A percentile compares a stretch with the other conserved stretches of the same genome.
Evolutionary conservation across 2,797 vertebrate species (phyloP).

Genomic region (Rhinoraja longicauda): DNA sequence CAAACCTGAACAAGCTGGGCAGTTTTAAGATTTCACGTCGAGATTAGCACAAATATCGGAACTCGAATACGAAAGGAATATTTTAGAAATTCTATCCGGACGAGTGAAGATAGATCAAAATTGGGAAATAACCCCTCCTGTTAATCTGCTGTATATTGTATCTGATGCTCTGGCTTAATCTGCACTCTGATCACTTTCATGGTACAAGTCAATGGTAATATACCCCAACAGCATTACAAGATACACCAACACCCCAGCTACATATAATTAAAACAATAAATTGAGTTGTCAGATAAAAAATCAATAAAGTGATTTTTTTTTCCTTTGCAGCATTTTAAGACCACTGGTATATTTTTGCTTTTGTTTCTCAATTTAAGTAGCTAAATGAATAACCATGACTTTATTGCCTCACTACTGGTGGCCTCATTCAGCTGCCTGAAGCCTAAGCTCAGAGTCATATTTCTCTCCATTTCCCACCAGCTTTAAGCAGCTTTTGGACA

Average conservation of each 20-base stretch:
- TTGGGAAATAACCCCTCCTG: neutral
- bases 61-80: neutral
- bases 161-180: neutral
- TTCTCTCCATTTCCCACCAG: too few relatives aligned
- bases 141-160: neutral
- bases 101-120: neutral
- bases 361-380: neutral
- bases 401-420: neutral
- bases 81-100: neutral
- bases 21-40: neutral
- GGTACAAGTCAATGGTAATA: neutral
- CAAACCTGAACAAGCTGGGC: neutral
- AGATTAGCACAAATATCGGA: neutral
- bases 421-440: too few relatives aligned
- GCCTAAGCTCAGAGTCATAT: too few relatives aligned
- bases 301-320: neutral
- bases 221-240: neutral
- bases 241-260: neutral
- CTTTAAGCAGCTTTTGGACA: neutral
- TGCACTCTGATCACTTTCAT: neutral
- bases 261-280: neutral
- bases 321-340: neutral
- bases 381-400: neutral
- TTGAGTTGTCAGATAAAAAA: neutral
- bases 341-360: neutral